Base-by-base conservation (phyloP, 2,888 invertebrate species). In the Drosophila demipolita region DNA sequence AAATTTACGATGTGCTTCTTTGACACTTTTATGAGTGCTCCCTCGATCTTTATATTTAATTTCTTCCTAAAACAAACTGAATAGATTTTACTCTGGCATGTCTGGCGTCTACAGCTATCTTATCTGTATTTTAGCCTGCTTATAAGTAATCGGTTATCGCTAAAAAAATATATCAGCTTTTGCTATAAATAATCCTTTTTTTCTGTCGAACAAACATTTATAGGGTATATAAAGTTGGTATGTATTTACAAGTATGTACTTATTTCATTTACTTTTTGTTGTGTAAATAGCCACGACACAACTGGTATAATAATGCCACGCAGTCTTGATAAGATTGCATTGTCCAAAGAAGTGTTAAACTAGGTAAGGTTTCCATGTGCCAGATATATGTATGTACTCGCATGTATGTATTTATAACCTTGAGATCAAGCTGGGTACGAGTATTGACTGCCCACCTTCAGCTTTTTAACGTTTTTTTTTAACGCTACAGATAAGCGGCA, bases 271-370 rank as follows among this genome's bases (percentile, higher is more conserved):
- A 36, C 61, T 62, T 64, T 38, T 60, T 55, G 26, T 38, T n/a
- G 38, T 53, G 57, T 60, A 66, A 64, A 66, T 66, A 61, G 48
- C 66, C 38, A 36, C 35, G 59, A 57, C 69, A 62, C 29, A 12
- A 40, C 55, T 63, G 62, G 35, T 58, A 53, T 40, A 70, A 62
- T 52, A 75, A 65, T 64, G 50, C 54, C 23, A 23, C 75, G 58
- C 48, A 50, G 42, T 66, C 49, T 52, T 65, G 85, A 86, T 86
- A 87, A 86, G 85, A 86, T 86, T 89, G 78, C 67, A 64, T 53
- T 9, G 38, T 40, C 45, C 48, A 53, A 62, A 67, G 65, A 80
- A 71, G 62, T 80, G 78, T 66, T 66, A 45, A 81, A 74, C 59
- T 58, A 63, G 50, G 55, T 50, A 54, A 70, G 70, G 50, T 50